phyloP scores from a whole-genome alignment of 2,888 invertebrate species.

The Amblyjoppa proteus region DNA sequence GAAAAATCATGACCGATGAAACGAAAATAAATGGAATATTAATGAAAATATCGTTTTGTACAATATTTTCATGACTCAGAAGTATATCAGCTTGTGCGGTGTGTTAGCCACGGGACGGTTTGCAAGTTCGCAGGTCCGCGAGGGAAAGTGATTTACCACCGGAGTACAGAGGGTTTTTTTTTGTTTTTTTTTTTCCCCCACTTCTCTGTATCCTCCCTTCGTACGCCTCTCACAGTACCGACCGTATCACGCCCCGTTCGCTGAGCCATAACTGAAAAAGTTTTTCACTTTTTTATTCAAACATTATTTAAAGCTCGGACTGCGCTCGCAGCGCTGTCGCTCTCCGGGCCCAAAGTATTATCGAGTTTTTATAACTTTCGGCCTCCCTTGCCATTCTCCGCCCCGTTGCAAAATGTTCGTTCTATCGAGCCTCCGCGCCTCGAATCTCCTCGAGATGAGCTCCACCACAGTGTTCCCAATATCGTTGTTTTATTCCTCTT shows the following conservation, averaged over 20 bases:
- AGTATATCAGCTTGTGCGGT: background rate
- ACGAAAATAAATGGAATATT: background rate
- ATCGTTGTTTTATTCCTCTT: slow-evolving; percentile 2
- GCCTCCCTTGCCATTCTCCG: slow-evolving; percentile 29
- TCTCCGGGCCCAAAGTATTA: slow-evolving; percentile 61
- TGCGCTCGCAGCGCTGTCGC: slow-evolving; percentile 44
- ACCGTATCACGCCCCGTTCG: slow-evolving; percentile 60
- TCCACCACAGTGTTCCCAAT: background rate
- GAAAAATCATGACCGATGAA: background rate
- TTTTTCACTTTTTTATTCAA: slow-evolving; percentile 73
- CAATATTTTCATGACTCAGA: background rate
- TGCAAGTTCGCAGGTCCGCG: slow-evolving; percentile 45
- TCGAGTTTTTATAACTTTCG: slow-evolving; percentile 68
- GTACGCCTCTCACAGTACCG: slow-evolving; percentile 20
- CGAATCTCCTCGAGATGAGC: background rate
- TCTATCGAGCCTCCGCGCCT: slow-evolving; percentile 47
- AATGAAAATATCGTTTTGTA: background rate
- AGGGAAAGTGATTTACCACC: slow-evolving; percentile 39
- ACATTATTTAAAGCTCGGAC: slow-evolving; percentile 71
- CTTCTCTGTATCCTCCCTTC: background rate
- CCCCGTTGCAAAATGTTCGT: slow-evolving; percentile 40
- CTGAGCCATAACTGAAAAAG: slow-evolving; percentile 68
- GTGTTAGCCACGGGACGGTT: slow-evolving; percentile 10
- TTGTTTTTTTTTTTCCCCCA: slow-evolving; percentile 15
- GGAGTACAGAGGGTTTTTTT: slow-evolving; percentile 51